phyloP scores from a whole-genome alignment of 2,113 vertebrate species.

The Percopsis transmontana region DNA sequence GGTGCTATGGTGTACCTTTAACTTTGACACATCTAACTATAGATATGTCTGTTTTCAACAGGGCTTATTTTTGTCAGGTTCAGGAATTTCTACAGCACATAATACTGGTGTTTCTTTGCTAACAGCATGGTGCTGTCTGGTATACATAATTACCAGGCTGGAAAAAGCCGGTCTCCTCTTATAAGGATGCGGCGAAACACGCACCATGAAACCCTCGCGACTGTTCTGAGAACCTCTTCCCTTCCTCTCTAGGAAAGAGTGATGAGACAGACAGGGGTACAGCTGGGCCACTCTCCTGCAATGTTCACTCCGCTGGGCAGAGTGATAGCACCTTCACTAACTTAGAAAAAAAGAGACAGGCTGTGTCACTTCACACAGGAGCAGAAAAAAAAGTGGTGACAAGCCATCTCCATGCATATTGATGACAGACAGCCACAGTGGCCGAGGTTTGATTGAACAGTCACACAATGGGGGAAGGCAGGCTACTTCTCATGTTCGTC shows the following conservation, averaged over 20 bases:
- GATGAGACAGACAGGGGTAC: constrained; percentile 42
- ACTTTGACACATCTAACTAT: no score
- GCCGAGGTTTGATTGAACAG: constrained; percentile 75
- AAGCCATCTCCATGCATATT: constrained; percentile 74
- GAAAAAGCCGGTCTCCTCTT: background rate
- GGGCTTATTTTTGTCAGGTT: no score
- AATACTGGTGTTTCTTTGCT: background rate
- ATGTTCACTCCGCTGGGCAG: constrained; percentile 52
- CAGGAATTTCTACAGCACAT: background rate
- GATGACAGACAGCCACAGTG: constrained; percentile 69
- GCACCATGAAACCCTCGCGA: constrained; percentile 13
- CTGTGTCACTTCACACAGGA: constrained; percentile 60
- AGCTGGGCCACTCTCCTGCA: constrained; percentile 34
- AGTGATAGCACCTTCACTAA: constrained; percentile 66
- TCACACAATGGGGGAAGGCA: constrained; percentile 73
- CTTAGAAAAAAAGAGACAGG: constrained; percentile 66
- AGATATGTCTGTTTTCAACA: no score
- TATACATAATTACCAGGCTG: constrained; percentile 7
- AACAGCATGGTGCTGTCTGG: background rate
- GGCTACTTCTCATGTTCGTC: constrained; percentile 75
- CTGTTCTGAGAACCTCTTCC: constrained; percentile 19
- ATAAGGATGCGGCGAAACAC: background rate
- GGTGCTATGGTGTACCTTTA: no score
- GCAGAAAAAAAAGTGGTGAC: constrained; percentile 62
- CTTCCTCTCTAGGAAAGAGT: constrained; percentile 24